Evolutionary conservation across 1,140 invertebrate genomes (phyloP).

Genomic region (Tetramorium alpestre): DNA sequence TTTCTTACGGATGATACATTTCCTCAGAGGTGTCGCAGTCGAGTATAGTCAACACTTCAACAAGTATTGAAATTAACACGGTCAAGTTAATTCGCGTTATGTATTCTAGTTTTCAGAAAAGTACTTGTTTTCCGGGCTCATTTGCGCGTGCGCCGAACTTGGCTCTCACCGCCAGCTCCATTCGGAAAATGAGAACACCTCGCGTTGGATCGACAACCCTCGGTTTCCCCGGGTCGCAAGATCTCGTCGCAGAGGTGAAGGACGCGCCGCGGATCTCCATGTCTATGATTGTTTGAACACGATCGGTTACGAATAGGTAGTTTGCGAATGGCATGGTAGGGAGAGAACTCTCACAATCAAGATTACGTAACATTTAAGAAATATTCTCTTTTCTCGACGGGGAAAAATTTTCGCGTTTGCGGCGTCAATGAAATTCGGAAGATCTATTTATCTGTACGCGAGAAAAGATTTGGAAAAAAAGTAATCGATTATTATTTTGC

Average conservation of each 20-base stretch:
- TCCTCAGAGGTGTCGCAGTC: background rate
- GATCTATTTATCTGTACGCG: background rate
- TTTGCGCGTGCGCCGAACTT: constrained; percentile 50
- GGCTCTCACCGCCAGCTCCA: constrained; percentile 21
- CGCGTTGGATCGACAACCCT: constrained; percentile 68
- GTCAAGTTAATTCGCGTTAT: background rate
- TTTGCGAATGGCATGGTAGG: background rate
- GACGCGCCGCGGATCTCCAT: constrained; percentile 46
- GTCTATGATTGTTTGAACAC: constrained; percentile 8
- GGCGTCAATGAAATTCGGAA: background rate
- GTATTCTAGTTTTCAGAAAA: background rate
- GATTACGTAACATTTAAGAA: background rate
- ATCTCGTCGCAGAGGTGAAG: constrained; percentile 66
- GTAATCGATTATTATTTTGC: background rate
- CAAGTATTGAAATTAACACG: background rate
- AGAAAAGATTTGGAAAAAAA: background rate
- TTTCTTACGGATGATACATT: background rate
- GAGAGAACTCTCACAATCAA: background rate
- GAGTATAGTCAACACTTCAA: background rate
- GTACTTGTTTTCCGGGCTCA: background rate
- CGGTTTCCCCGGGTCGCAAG: constrained; percentile 58
- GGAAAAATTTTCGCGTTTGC: background rate
- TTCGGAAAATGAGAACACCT: constrained; percentile 69
- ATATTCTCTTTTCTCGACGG: background rate
- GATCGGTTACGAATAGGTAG: background rate